Conservation (phyloP, 37 sponge, comb jelly and placozoan genomes). For the Oscarella lobularis region DNA sequence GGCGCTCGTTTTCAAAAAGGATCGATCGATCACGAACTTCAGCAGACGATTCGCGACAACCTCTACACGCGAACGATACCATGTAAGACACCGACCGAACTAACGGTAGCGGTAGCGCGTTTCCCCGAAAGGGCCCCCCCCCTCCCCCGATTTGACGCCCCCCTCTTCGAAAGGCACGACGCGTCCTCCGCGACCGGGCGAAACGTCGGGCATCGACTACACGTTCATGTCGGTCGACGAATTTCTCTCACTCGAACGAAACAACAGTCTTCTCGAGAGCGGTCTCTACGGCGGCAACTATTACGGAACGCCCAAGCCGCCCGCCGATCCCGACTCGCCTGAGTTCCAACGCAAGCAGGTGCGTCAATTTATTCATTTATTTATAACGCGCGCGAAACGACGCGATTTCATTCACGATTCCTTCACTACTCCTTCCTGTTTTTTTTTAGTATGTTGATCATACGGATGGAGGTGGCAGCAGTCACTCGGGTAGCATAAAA, state of each 20-base stretch:
- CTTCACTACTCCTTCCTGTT: too few relatives aligned
- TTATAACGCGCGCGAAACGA: too few relatives aligned
- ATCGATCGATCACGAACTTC: constrained; percentile 90
- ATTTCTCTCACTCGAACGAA: constrained; percentile 69
- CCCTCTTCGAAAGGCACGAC: constrained; percentile 64
- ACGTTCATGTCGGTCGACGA: constrained; percentile 75
- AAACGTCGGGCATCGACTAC: constrained; percentile 84
- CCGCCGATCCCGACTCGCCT: constrained; percentile 40
- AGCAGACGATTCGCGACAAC: constrained; percentile 92
- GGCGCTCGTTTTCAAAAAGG: constrained; percentile 71
- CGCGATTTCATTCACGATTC: too few relatives aligned
- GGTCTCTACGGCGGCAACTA: constrained; percentile 70
- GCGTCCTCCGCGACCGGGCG: constrained; percentile 56
- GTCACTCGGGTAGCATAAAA: too few relatives aligned
- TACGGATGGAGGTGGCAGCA: too few relatives aligned
- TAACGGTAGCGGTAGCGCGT: too few relatives aligned
- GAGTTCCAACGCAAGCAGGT: neutral
- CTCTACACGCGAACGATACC: constrained; percentile 89
- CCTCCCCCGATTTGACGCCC: too few relatives aligned
- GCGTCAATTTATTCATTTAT: neutral
- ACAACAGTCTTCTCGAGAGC: constrained; percentile 75
- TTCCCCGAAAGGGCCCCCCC: too few relatives aligned
- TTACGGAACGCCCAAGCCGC: constrained; percentile 93
- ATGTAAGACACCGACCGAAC: constrained; percentile 78
- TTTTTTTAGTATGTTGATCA: too few relatives aligned